A percentile compares a stretch with the other conserved stretches of the same genome.
Conservation (phyloP, 2,113 vertebrate genomes). For the Dipodomys stephensi region DNA sequence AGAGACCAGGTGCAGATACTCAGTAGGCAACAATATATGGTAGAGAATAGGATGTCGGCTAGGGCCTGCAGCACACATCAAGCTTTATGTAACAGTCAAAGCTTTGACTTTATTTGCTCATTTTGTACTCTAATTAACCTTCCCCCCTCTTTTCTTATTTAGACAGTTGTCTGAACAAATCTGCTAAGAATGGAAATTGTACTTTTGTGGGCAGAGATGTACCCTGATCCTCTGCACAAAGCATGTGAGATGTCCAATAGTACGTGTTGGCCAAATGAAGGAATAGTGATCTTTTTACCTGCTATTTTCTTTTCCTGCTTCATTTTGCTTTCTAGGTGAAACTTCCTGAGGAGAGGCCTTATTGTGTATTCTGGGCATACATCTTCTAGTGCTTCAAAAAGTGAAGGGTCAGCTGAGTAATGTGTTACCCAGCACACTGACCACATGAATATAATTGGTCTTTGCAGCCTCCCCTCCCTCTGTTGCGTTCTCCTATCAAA, state of each 20-base stretch:
- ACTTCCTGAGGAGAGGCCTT: neutral
- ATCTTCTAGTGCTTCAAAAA: neutral
- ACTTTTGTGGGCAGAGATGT: neutral
- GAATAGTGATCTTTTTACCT: neutral
- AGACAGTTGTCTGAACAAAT: neutral
- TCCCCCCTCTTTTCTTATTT: neutral
- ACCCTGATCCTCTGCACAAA: neutral
- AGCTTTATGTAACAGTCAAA: slow-evolving; percentile 9
- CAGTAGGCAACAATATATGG: neutral
- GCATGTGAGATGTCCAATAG: neutral
- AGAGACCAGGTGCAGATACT: neutral
- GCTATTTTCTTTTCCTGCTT: neutral
- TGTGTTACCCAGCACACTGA: neutral
- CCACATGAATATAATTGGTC: no score
- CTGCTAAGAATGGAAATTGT: neutral
- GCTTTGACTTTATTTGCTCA: neutral
- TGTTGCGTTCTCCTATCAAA: neutral
- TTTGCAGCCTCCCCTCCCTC: neutral
- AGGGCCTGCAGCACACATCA: neutral
- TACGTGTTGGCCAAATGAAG: neutral
- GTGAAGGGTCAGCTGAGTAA: neutral
- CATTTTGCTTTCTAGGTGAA: neutral
- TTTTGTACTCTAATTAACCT: neutral
- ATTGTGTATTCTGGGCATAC: neutral
- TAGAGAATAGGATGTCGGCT: neutral